Evolutionary conservation across 1,140 invertebrate species (phyloP).

Genomic region (Drosophila ficusphila): DNA sequence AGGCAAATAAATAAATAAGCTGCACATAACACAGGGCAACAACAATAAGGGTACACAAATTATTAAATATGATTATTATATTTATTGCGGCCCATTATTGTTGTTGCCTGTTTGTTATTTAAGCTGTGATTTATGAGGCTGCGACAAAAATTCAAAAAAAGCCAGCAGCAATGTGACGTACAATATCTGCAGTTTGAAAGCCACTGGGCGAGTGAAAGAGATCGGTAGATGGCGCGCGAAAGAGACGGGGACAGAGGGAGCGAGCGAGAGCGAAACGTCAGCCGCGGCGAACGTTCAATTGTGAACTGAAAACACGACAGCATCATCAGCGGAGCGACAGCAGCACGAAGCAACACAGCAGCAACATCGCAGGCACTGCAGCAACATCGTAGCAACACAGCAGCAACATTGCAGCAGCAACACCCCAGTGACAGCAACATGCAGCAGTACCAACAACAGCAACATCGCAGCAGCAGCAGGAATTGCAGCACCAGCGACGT

Average conservation of each 20-base stretch:
- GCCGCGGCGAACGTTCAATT: conserved; percentile 59
- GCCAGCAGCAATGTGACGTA: conserved; percentile 58
- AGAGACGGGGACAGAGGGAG: conserved; percentile 17
- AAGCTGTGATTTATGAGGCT: conserved; percentile 75
- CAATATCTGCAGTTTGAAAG: conserved; percentile 29
- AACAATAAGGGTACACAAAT: conserved; percentile 50
- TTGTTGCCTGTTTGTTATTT: conserved; percentile 50
- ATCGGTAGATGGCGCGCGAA: conserved; percentile 16
- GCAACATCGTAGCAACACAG: conserved; percentile 9
- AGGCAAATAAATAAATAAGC: conserved; percentile 42
- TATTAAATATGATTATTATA: conserved; percentile 59
- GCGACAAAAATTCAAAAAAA: conserved; percentile 56
- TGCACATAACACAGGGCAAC: conserved; percentile 26
- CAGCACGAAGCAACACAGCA: conserved; percentile 14
- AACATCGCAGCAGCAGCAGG: conserved; percentile 16
- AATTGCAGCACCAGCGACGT: conserved; percentile 4
- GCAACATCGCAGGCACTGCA: conserved; percentile 16
- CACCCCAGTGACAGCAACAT: not conserved
- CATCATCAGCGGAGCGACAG: not conserved
- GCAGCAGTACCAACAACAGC: too few species aligned
- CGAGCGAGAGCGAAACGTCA: conserved; percentile 42
- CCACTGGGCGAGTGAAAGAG: conserved; percentile 24
- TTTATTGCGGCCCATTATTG: conserved; percentile 26
- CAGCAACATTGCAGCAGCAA: not conserved
- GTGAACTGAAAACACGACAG: conserved; percentile 40